Percentiles rank a stretch among this genome's conserved stretches.
Conservation (phyloP, 2,797 vertebrate species). For the Delichon dasypus region DNA sequence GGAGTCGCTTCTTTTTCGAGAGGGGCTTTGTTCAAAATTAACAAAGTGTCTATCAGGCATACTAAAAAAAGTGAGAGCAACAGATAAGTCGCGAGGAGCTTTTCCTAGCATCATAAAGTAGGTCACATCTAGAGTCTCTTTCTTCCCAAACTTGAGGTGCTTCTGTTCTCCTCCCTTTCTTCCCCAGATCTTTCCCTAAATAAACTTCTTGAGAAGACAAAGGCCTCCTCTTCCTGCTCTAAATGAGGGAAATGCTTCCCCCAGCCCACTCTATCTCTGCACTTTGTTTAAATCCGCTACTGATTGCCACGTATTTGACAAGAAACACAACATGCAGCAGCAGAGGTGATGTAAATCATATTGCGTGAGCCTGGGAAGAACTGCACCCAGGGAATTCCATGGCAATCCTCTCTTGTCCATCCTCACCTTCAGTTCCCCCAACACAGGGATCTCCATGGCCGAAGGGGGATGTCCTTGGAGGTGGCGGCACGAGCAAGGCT, state of each 20-base stretch:
- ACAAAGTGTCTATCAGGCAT: background rate
- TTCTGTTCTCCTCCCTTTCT: background rate
- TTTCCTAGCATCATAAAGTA: background rate
- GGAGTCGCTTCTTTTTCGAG: background rate
- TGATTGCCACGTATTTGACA: background rate
- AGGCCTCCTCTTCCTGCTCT: background rate
- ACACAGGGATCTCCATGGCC: background rate
- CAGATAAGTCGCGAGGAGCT: background rate
- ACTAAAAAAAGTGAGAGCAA: background rate
- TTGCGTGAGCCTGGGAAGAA: background rate
- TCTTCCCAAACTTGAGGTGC: background rate
- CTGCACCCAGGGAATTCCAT: background rate
- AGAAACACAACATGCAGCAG: background rate
- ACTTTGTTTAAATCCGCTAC: background rate
- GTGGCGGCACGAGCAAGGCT: background rate
- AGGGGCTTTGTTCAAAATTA: background rate
- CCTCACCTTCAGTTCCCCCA: background rate
- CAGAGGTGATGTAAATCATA: background rate
- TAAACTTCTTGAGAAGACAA: background rate
- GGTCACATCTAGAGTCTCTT: background rate
- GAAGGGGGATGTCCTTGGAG: background rate
- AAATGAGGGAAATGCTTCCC: background rate
- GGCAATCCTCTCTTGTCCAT: background rate
- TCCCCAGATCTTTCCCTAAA: background rate
- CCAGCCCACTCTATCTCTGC: background rate